A percentile compares a stretch with the other conserved stretches of the same genome.
Evolutionary conservation across 2,797 vertebrate species (phyloP).

Genomic region (Acanthurus lineatus): DNA sequence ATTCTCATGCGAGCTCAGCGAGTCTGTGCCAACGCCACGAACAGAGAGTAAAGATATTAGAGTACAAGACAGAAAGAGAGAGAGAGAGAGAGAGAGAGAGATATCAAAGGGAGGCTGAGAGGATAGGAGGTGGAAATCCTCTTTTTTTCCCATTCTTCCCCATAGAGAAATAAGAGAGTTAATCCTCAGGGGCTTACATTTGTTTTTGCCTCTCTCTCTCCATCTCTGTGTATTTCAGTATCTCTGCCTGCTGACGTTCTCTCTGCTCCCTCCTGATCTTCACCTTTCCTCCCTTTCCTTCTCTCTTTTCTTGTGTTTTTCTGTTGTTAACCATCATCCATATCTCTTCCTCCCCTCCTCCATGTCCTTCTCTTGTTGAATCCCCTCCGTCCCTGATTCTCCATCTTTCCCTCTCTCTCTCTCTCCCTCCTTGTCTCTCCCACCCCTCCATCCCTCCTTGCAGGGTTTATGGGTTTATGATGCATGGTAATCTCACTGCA

Average conservation of each 20-base stretch:
- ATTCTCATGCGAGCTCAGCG: conserved; percentile 60
- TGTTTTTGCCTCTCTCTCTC: conserved; percentile 32
- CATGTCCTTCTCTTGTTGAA: conserved; percentile 21
- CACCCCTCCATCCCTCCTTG: conserved; percentile 22
- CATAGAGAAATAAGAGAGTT: conserved; percentile 76
- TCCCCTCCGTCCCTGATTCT: conserved; percentile 24
- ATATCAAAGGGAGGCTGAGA: conserved; percentile 71
- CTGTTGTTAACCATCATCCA: conserved; percentile 39
- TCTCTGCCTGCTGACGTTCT: conserved; percentile 56
- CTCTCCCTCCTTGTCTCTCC: too few species aligned
- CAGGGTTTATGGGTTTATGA: conserved; percentile 62
- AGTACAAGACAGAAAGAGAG: conserved; percentile 66
- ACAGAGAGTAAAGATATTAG: conserved; percentile 73
- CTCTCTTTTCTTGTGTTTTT: conserved; percentile 16
- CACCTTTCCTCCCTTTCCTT: conserved; percentile 19
- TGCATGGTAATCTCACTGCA: conserved; percentile 59
- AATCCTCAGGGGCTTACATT: conserved; percentile 78
- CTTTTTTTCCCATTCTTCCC: conserved; percentile 67
- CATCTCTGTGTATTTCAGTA: conserved; percentile 50
- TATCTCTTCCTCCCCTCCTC: conserved; percentile 19
- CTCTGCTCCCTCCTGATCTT: conserved; percentile 52
- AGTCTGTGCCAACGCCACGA: conserved; percentile 66
- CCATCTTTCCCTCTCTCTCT: conserved; percentile 10
- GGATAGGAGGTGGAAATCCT: conserved; percentile 77
- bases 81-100: conserved; percentile 35